Conservation (phyloP, 2,113 vertebrate genomes). For the Caranx melampygus region DNA sequence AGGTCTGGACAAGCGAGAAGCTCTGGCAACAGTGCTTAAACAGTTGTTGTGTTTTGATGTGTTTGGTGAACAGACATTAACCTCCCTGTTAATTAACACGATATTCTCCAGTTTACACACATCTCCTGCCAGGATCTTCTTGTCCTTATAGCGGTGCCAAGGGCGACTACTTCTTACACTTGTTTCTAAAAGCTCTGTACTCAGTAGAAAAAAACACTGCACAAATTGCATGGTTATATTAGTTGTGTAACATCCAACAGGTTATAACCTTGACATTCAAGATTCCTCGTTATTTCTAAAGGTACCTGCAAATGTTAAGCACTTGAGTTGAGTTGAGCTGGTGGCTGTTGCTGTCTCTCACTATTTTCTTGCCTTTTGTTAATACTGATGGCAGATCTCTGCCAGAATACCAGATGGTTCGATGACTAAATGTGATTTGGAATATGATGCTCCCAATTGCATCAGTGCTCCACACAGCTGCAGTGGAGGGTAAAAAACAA, state of each 20-base stretch:
- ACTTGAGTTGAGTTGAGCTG: constrained; percentile 22
- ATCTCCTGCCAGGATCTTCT: background rate
- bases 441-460: constrained; percentile 11
- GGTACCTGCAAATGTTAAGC: constrained; percentile 17
- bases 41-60: constrained; percentile 4
- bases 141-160: constrained; percentile 8
- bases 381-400: constrained; percentile 39
- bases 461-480: constrained; percentile 26
- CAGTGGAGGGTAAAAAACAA: background rate
- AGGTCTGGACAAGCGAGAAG: background rate
- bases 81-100: background rate
- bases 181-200: background rate
- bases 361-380: constrained; percentile 6
- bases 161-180: background rate
- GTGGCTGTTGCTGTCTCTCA: constrained; percentile 11
- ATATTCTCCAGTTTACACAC: constrained; percentile 4
- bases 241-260: background rate
- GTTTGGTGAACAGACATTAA: constrained; percentile 3
- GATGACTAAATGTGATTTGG: constrained; percentile 26
- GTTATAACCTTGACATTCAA: background rate
- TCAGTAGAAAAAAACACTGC: background rate
- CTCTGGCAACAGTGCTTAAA: constrained; percentile 12
- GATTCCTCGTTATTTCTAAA: constrained; percentile 16
- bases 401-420: constrained; percentile 39
- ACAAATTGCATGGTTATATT: background rate